These are phyloP conservation scores for Dichetophora obliterata DNA, from an alignment of 2,888 invertebrate genomes.

Conservation along the genomic window DNA sequence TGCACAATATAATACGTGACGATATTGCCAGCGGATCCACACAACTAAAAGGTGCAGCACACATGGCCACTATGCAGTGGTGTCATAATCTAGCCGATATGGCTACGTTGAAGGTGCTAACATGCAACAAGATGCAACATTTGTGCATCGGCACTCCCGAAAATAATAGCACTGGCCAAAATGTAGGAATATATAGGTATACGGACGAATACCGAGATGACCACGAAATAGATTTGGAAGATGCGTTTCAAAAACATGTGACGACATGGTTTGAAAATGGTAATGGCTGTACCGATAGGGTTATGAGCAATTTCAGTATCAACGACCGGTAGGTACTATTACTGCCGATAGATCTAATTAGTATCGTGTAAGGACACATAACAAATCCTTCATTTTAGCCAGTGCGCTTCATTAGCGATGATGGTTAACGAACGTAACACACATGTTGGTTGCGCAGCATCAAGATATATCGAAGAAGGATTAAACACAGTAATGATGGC, in stretches of 20 bases:
- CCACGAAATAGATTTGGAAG: too few relatives aligned
- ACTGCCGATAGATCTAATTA: too few relatives aligned
- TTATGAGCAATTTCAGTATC: neutral
- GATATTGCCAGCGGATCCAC: slow-evolving; percentile 44
- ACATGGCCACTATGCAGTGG: slow-evolving; percentile 63
- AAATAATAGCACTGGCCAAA: neutral
- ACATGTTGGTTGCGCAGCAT: slow-evolving; percentile 9
- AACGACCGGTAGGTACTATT: neutral
- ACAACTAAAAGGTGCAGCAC: slow-evolving; percentile 49
- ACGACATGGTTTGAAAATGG: neutral
- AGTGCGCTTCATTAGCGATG: neutral
- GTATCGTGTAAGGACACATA: too few relatives aligned
- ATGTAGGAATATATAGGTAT: neutral
- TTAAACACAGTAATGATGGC: neutral
- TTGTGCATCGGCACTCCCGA: neutral
- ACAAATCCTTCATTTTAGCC: neutral
- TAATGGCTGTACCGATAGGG: neutral
- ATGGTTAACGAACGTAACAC: neutral
- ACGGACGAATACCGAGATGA: neutral
- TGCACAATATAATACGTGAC: slow-evolving; percentile 46
- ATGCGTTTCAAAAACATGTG: neutral
- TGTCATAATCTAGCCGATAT: slow-evolving; percentile 56
- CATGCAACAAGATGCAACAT: neutral
- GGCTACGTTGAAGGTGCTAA: slow-evolving; percentile 55
- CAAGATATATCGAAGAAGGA: neutral